These are phyloP conservation scores for Latrodectus elegans DNA, from an alignment of 2,888 invertebrate genomes.

Conservation along the genomic window DNA sequence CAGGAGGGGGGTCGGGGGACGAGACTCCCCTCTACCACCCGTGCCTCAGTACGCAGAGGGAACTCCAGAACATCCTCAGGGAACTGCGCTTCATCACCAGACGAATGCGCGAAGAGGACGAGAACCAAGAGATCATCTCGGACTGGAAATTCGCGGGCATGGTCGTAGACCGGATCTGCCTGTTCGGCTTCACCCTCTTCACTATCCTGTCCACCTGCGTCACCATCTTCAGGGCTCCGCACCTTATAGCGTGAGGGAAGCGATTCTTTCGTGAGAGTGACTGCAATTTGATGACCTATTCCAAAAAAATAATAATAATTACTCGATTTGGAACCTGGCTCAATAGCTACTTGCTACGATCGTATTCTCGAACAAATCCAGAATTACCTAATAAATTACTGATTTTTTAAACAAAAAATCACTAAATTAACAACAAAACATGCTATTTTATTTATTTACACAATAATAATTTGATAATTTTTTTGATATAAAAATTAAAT, in stretches of 20 bases:
- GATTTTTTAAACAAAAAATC: too few relatives aligned
- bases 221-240: slow-evolving; percentile 92
- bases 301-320: too few relatives aligned
- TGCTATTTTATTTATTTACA: too few relatives aligned
- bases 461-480: too few relatives aligned
- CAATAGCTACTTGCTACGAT: not conserved
- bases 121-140: slow-evolving; percentile 91
- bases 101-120: slow-evolving; percentile 95
- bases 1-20: slow-evolving; percentile 58
- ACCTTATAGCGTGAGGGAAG: slow-evolving; percentile 91
- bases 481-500: too few relatives aligned
- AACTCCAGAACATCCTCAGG: slow-evolving; percentile 94
- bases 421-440: too few relatives aligned
- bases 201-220: slow-evolving; percentile 94
- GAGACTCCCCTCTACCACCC: slow-evolving; percentile 66
- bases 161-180: slow-evolving; percentile 97
- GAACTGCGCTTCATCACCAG: slow-evolving; percentile 94
- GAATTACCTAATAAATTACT: too few relatives aligned
- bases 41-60: slow-evolving; percentile 77
- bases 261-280: slow-evolving; percentile 67
- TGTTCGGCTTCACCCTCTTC: slow-evolving; percentile 95
- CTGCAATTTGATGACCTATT: slow-evolving; percentile 14
- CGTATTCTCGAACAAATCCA: not conserved
- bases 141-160: slow-evolving; percentile 99
- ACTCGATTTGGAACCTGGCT: too few relatives aligned